phyloP scores from a whole-genome alignment of 2,797 vertebrate species.

The Acipenser oxyrinchus region DNA sequence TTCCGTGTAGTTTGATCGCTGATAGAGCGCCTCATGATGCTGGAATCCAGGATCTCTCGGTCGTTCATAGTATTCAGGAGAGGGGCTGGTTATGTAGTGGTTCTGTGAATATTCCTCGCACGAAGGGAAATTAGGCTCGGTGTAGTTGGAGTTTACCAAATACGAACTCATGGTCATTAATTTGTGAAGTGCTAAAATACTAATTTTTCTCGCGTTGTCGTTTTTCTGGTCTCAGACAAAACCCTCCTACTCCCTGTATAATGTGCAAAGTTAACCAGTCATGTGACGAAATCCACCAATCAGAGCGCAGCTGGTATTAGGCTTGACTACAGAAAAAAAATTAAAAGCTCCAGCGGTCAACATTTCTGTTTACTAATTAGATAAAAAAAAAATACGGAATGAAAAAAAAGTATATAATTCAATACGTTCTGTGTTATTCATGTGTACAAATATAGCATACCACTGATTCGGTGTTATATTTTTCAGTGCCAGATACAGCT shows the following conservation, averaged over 20 bases:
- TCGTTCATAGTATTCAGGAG: conserved; percentile 73
- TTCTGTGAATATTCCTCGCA: conserved; percentile 94
- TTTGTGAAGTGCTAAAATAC: conserved; percentile 96
- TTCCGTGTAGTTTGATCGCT: conserved; percentile 74
- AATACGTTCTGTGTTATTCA: no score
- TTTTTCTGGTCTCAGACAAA: conserved; percentile 93
- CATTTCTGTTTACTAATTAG: conserved; percentile 57
- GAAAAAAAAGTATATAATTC: no score
- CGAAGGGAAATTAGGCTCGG: conserved; percentile 95
- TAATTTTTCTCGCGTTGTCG: conserved; percentile 96
- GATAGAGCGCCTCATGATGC: conserved; percentile 74
- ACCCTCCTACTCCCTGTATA: conserved; percentile 82
- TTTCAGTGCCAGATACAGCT: no score
- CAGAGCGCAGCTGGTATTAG: conserved; percentile 61
- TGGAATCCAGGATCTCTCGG: conserved; percentile 76
- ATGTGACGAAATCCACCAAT: conserved; percentile 82
- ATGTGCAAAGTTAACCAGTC: conserved; percentile 84
- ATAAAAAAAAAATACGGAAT: conserved; percentile 32
- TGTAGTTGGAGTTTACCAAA: conserved; percentile 99
- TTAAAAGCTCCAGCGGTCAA: conserved; percentile 45
- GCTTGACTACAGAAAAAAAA: conserved; percentile 49
- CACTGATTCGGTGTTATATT: no score
- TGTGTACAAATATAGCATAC: no score
- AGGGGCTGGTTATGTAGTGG: conserved; percentile 72
- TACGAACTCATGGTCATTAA: conserved; percentile 99